phyloP scores from a whole-genome alignment of 2,888 invertebrate genomes.

The Orchesellides sinensis region DNA sequence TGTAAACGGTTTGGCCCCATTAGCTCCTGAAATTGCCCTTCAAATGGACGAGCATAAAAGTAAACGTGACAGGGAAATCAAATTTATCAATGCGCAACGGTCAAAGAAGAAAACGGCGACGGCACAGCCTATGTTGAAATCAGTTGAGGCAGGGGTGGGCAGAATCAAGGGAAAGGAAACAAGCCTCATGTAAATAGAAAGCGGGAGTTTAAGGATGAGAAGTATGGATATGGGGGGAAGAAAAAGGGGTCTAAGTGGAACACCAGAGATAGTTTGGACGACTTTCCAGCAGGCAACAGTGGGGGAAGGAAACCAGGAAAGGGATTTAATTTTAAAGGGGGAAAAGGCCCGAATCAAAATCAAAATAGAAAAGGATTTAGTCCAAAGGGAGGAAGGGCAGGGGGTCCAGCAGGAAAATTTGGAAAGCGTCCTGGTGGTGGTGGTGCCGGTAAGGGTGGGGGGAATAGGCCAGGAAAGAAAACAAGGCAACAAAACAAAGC shows the following conservation, averaged over 20 bases:
- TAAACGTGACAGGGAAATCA: conserved; percentile 82
- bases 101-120: conserved; percentile 75
- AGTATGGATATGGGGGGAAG: conserved; percentile 70
- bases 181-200: conserved; percentile 58
- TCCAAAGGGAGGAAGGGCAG: conserved; percentile 29
- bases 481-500: conserved; percentile 51
- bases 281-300: conserved; percentile 56
- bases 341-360: neutral
- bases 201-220: conserved; percentile 70
- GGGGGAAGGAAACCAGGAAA: conserved; percentile 4
- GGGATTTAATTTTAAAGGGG: neutral
- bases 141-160: conserved; percentile 77
- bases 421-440: too few species aligned
- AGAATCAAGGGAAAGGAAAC: conserved; percentile 26
- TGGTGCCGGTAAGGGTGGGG: neutral
- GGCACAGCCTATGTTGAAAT: conserved; percentile 76
- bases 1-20: conserved; percentile 85
- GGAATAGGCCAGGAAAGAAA: conserved; percentile 37
- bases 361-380: conserved; percentile 29
- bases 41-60: conserved; percentile 87
- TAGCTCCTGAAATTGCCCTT: conserved; percentile 91
- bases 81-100: conserved; percentile 83
- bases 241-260: conserved; percentile 71
- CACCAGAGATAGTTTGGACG: conserved; percentile 72
- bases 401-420: conserved; percentile 13